Conservation (phyloP, 2,797 vertebrate species). For the Cuculus canorus region DNA sequence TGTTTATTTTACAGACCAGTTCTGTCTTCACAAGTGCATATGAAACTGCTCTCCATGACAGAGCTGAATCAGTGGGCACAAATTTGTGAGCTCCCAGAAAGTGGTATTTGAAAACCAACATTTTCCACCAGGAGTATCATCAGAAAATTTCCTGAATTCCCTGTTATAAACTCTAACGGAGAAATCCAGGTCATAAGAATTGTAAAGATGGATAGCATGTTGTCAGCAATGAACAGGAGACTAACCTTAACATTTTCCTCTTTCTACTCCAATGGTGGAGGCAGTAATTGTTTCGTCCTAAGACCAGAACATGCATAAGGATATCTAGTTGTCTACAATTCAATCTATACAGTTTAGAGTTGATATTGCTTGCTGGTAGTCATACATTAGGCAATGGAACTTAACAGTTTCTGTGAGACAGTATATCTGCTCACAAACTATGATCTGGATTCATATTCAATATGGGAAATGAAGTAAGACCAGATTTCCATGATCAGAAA, state of each 20-base stretch:
- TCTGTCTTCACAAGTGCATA: neutral
- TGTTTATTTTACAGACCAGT: neutral
- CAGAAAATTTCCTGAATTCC: neutral
- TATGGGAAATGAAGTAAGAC: neutral
- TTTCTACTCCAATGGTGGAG: neutral
- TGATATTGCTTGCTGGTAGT: neutral
- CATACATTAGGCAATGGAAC: neutral
- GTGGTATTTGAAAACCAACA: neutral
- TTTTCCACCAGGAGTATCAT: neutral
- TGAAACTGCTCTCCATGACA: neutral
- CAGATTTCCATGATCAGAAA: neutral
- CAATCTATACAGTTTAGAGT: neutral
- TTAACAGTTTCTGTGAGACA: neutral
- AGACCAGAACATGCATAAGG: neutral
- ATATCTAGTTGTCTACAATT: neutral
- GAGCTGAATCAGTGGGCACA: neutral
- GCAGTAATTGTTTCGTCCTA: neutral
- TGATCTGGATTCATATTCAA: neutral
- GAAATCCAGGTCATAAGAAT: neutral
- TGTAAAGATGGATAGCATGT: neutral
- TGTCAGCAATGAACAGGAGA: neutral
- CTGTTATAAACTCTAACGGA: neutral
- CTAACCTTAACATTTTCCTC: neutral
- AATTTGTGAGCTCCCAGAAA: neutral
- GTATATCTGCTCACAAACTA: neutral